Conservation (phyloP, 2,888 invertebrate species). For the Heliconius hortense region DNA sequence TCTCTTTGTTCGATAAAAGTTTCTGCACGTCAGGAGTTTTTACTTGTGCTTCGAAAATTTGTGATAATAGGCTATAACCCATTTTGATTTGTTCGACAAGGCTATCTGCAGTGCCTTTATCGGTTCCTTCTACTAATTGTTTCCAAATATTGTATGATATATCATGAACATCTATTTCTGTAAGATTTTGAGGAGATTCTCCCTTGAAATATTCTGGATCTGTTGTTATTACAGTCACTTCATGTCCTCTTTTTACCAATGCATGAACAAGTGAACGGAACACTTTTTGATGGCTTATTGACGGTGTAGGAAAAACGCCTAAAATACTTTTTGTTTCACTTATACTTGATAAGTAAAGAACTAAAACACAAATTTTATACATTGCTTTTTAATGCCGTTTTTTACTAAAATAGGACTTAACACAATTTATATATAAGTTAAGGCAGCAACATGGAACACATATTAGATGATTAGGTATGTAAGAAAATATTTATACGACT, state of each 20-base stretch:
- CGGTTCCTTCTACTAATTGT: slow-evolving; percentile 26
- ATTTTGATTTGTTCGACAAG: slow-evolving; percentile 30
- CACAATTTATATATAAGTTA: too few species aligned
- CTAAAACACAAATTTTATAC: too few species aligned
- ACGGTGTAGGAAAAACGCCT: slow-evolving; percentile 49
- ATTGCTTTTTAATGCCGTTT: too few species aligned
- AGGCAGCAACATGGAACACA: too few species aligned
- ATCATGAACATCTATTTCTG: slow-evolving; percentile 55
- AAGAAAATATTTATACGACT: too few species aligned
- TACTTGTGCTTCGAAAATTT: slow-evolving; percentile 42
- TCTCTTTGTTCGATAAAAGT: slow-evolving; percentile 39
- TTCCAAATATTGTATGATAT: slow-evolving; percentile 45
- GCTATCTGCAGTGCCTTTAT: slow-evolving; percentile 34
- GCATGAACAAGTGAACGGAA: slow-evolving; percentile 43
- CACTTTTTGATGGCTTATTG: slow-evolving; percentile 36
- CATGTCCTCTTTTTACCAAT: slow-evolving; percentile 48
- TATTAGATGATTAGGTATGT: too few species aligned
- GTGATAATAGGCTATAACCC: slow-evolving; percentile 22
- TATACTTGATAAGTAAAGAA: too few species aligned
- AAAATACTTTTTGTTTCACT: slow-evolving; percentile 42
- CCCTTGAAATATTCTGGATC: slow-evolving; percentile 49
- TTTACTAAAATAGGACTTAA: too few species aligned
- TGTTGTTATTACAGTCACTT: slow-evolving; percentile 49
- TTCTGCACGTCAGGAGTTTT: slow-evolving; percentile 40
- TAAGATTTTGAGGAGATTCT: slow-evolving; percentile 48